phyloP scores from a whole-genome alignment of 1,140 invertebrate genomes.

The Microplitis mediator region DNA sequence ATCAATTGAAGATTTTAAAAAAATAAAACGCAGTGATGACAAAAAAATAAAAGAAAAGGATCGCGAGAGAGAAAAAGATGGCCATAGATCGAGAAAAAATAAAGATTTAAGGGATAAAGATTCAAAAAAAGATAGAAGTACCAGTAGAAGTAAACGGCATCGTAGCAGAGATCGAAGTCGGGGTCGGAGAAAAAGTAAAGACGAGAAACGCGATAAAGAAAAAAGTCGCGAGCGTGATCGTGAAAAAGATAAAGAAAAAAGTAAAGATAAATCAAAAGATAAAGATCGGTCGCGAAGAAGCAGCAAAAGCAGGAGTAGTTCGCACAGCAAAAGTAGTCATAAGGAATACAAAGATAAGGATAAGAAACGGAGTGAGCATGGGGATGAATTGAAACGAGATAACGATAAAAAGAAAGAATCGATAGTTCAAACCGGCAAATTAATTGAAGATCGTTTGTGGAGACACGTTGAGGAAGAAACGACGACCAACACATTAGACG shows the following conservation, averaged over 20 bases:
- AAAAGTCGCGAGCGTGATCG: slow-evolving; percentile 48
- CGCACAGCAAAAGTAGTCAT: slow-evolving; percentile 22
- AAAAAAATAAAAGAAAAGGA: slow-evolving; percentile 38
- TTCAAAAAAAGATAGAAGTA: slow-evolving; percentile 46
- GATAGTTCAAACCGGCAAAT: slow-evolving; percentile 36
- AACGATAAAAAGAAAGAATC: slow-evolving; percentile 44
- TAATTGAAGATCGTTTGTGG: slow-evolving; percentile 57
- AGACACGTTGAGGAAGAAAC: slow-evolving; percentile 58
- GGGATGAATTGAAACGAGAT: slow-evolving; percentile 24
- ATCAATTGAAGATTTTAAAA: slow-evolving; percentile 31
- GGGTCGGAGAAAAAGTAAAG: slow-evolving; percentile 48
- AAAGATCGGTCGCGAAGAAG: slow-evolving; percentile 18
- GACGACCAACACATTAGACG: slow-evolving; percentile 55
- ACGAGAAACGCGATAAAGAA: slow-evolving; percentile 49
- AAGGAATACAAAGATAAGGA: slow-evolving; percentile 23
- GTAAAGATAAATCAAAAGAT: slow-evolving; percentile 37
- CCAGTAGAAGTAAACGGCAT: slow-evolving; percentile 39
- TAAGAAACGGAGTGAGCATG: background rate
- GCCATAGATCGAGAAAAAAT: slow-evolving; percentile 36
- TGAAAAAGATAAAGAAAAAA: slow-evolving; percentile 47
- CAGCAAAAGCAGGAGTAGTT: slow-evolving; percentile 32
- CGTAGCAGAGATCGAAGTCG: slow-evolving; percentile 52
- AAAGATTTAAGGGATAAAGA: slow-evolving; percentile 37
- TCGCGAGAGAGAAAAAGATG: slow-evolving; percentile 30
- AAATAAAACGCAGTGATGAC: slow-evolving; percentile 19